phyloP scores from a whole-genome alignment of 1,140 invertebrate genomes.

The Colletes latitarsis region DNA sequence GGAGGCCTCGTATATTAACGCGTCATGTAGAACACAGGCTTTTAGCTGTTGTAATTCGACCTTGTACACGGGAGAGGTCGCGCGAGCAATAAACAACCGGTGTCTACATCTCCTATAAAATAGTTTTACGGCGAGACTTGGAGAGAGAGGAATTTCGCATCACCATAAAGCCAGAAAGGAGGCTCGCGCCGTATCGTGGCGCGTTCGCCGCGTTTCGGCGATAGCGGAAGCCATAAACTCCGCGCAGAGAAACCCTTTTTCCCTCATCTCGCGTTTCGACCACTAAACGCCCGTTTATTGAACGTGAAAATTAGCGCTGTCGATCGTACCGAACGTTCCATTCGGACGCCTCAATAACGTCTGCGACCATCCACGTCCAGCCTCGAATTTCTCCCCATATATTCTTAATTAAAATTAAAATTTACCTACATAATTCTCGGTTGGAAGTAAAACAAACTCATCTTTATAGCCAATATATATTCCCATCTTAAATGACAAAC shows the following conservation, averaged over 20 bases:
- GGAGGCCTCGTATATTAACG: slow-evolving; percentile 67
- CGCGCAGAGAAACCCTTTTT: slow-evolving; percentile 26
- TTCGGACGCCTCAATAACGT: not conserved
- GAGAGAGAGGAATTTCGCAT: slow-evolving; percentile 75
- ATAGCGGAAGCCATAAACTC: slow-evolving; percentile 63
- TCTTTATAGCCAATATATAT: too few species aligned
- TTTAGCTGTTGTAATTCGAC: slow-evolving; percentile 73
- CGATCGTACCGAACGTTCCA: not conserved
- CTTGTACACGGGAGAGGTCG: slow-evolving; percentile 66
- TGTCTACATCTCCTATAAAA: slow-evolving; percentile 77
- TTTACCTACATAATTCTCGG: too few species aligned
- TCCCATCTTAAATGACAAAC: too few species aligned
- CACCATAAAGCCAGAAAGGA: slow-evolving; percentile 70
- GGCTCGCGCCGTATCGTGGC: slow-evolving; percentile 61
- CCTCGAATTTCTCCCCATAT: too few species aligned
- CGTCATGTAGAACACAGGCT: slow-evolving; percentile 75
- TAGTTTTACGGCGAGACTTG: slow-evolving; percentile 75
- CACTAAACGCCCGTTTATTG: slow-evolving; percentile 61
- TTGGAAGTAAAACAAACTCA: too few species aligned
- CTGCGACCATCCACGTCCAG: too few species aligned
- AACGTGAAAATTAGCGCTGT: slow-evolving; percentile 69
- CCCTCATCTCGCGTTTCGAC: slow-evolving; percentile 1
- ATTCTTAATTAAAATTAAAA: too few species aligned
- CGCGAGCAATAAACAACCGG: slow-evolving; percentile 66
- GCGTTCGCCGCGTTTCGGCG: slow-evolving; percentile 52